Evolutionary conservation across 2,888 invertebrate genomes (phyloP), one percentile per base, ranked within the genome.

Genomic region (Trilocha varians): DNA sequence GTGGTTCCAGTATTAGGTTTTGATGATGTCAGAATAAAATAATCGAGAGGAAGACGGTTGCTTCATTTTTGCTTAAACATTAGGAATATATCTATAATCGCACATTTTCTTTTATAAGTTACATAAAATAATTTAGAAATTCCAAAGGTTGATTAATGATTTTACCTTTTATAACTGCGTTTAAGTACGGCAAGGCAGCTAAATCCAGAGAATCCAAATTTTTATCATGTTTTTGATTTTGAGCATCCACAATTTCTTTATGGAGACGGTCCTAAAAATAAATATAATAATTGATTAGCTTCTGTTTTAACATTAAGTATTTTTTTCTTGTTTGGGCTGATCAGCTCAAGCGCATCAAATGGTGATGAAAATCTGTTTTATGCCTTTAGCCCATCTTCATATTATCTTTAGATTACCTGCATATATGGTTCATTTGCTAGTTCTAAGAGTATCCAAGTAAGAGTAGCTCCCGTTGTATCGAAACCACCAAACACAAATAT

Each of bases 401-500:
- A n/a, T n/a, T n/a, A n/a, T n/a, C n/a, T 13, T 13, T n/a, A n/a
- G n/a, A n/a, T 34, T 49, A 78, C 78, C 65, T 79, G 79, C 9
- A 49, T 14, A 0, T 64, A 46, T 2, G 61, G 62, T 1, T 58
- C 38, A 17, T 62, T 54, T 0, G 79, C 72, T 13, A 80, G 35
- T 36, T 79, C 77, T 11, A 64, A 62, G 0, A 52, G 44, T 0
- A 44, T 3, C 39, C 49, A 75, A 0, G 65, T 48, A 0, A 75
- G 38, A 0, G 47, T 5, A 0, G 51, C 38, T 0, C 68, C 69
- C 0, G 67, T 55, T 0, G 75, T 74, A 13, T 80, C 78, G 33
- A 71, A 78, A 0, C 78, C 80, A 0, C 58, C 79, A 44, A 71
- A 69, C 3, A 80, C 47, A 44, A 79, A 69, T 2, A 73, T 48